phyloP scores from a whole-genome alignment of 1,140 invertebrate species.

The Caenorhabditis briggsae region DNA sequence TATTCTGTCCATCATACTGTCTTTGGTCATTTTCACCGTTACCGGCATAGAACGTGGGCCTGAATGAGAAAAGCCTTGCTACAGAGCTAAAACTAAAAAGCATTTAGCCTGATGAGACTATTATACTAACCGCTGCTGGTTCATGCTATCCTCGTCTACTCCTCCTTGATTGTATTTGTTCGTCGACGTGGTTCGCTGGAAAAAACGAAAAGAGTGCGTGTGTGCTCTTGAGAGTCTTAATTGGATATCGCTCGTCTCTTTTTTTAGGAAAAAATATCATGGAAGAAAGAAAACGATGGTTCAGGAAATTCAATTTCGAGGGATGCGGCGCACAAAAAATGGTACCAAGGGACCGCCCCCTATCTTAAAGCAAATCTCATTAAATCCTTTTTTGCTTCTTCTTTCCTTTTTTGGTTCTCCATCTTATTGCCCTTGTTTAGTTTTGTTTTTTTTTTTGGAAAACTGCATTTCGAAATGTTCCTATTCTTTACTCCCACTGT shows the following conservation, averaged over 20 bases:
- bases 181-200: constrained; percentile 11
- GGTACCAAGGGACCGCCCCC: background rate
- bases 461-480: no score
- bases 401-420: background rate
- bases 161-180: constrained; percentile 49
- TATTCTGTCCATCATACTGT: constrained; percentile 5
- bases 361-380: background rate
- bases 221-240: background rate
- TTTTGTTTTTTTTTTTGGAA: no score
- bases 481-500: no score
- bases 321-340: background rate
- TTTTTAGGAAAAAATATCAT: background rate
- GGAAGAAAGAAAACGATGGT: no score
- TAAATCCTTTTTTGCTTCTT: background rate
- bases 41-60: constrained; percentile 38
- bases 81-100: no score
- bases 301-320: background rate
- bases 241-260: background rate
- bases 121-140: constrained; percentile 22
- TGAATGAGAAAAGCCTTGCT: constrained; percentile 5
- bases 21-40: constrained; percentile 19
- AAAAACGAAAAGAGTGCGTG: no score
- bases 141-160: constrained; percentile 33
- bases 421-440: no score
- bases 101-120: background rate